Percentiles rank a stretch among this genome's conserved stretches.
Conservation (phyloP, 1,140 invertebrate species). For the Scaptomyza hsui region DNA sequence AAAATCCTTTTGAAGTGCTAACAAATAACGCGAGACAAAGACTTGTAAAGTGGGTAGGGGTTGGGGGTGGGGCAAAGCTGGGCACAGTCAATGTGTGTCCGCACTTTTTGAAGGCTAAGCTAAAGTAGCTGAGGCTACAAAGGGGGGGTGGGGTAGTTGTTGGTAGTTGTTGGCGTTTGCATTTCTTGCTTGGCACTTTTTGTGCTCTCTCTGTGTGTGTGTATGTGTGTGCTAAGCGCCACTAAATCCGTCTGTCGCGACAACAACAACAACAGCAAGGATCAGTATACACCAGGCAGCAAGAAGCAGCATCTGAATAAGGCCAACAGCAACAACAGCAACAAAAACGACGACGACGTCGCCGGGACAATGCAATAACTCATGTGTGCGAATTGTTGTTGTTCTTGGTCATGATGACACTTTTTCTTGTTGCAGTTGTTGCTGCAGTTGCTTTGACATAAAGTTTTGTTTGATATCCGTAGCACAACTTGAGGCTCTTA, state of each 20-base stretch:
- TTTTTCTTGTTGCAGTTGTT: conserved; percentile 59
- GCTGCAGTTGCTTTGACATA: conserved; percentile 50
- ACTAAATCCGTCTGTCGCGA: conserved; percentile 72
- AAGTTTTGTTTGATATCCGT: conserved; percentile 68
- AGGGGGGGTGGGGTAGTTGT: not conserved
- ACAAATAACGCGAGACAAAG: conserved; percentile 75
- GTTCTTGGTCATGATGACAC: conserved; percentile 69
- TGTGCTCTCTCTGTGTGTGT: not conserved
- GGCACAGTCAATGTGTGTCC: conserved; percentile 58
- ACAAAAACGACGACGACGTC: conserved; percentile 34
- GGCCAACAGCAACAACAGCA: conserved; percentile 38
- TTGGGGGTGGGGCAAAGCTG: conserved; percentile 2
- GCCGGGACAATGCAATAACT: conserved; percentile 72
- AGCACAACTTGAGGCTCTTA: conserved; percentile 65
- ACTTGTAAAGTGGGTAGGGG: conserved; percentile 24
- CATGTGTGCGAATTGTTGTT: conserved; percentile 57
- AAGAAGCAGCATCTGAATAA: conserved; percentile 16
- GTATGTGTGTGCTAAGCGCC: conserved; percentile 54
- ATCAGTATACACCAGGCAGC: conserved; percentile 7
- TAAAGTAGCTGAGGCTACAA: conserved; percentile 14
- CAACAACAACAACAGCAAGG: conserved; percentile 47
- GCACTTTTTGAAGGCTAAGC: conserved; percentile 69
- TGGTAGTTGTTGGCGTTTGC: not conserved
- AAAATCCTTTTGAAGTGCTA: conserved; percentile 81
- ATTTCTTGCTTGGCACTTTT: conserved; percentile 37